A percentile compares a stretch with the other conserved stretches of the same genome.
Conservation (phyloP, 2,888 invertebrate genomes). For the Drosophila glabriapex region DNA sequence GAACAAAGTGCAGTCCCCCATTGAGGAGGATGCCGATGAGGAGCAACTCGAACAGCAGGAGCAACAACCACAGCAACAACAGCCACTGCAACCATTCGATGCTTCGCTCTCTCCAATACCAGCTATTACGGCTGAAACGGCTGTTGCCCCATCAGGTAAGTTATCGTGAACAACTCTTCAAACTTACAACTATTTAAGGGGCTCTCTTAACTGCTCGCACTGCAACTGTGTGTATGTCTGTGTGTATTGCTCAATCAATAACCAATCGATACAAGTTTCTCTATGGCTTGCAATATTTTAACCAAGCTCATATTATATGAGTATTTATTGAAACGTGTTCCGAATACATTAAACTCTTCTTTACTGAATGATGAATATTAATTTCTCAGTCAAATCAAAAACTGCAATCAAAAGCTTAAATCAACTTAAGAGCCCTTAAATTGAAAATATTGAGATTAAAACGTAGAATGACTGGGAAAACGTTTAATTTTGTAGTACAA, state of each 20-base stretch:
- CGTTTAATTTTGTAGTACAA: background rate
- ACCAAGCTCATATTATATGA: background rate
- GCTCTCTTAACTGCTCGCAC: slow-evolving; percentile 36
- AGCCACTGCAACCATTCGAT: slow-evolving; percentile 73
- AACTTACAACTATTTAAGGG: slow-evolving; percentile 29
- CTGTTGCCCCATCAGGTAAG: slow-evolving; percentile 60
- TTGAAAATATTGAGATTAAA: background rate
- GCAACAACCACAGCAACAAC: slow-evolving; percentile 48
- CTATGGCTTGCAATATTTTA: slow-evolving; percentile 9
- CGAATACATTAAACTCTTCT: background rate
- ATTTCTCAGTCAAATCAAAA: background rate
- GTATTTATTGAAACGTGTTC: background rate
- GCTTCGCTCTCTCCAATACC: slow-evolving; percentile 82
- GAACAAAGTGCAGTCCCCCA: slow-evolving; percentile 83
- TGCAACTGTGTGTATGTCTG: slow-evolving; percentile 13
- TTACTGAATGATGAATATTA: background rate
- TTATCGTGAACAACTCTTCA: slow-evolving; percentile 33
- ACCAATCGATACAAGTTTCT: slow-evolving; percentile 39
- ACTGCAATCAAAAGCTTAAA: background rate
- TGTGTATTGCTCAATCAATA: slow-evolving; percentile 41
- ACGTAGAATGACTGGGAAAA: background rate
- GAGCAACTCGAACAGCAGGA: slow-evolving; percentile 74
- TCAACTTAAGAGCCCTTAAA: background rate
- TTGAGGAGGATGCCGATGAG: slow-evolving; percentile 80
- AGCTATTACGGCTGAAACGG: slow-evolving; percentile 45